Conservation (phyloP, 2,888 invertebrate genomes). For the Pseudoips prasinana region DNA sequence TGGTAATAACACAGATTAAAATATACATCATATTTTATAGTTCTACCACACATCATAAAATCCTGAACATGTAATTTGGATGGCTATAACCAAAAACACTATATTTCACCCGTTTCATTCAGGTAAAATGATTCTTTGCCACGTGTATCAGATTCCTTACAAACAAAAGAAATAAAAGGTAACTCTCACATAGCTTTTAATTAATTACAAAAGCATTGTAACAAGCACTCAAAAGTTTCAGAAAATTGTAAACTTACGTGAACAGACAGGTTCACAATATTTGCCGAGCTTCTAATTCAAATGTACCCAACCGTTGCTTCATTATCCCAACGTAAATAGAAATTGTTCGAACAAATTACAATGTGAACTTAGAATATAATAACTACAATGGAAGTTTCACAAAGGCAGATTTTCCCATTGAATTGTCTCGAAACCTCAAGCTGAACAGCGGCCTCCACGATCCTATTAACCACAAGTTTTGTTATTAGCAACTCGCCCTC, state of each 20-base stretch:
- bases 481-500: slow-evolving; percentile 72
- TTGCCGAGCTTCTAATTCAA: slow-evolving; percentile 3
- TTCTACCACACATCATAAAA: too few relatives aligned
- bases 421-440: slow-evolving; percentile 65
- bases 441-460: slow-evolving; percentile 34
- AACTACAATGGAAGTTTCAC: slow-evolving; percentile 62
- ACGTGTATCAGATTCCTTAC: too few relatives aligned
- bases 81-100: too few relatives aligned
- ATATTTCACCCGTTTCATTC: too few relatives aligned
- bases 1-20: too few relatives aligned
- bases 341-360: slow-evolving; percentile 35
- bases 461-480: slow-evolving; percentile 76
- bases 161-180: too few relatives aligned
- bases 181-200: too few relatives aligned
- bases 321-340: slow-evolving; percentile 27
- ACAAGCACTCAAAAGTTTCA: not conserved
- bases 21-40: too few relatives aligned
- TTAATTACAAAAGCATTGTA: too few relatives aligned
- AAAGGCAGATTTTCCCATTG: slow-evolving; percentile 76
- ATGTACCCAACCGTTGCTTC: slow-evolving; percentile 3
- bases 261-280: slow-evolving; percentile 1
- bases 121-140: too few relatives aligned
- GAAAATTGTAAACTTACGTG: too few relatives aligned
- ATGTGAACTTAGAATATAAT: slow-evolving; percentile 52
- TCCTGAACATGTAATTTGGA: too few relatives aligned